A percentile compares a stretch with the other conserved stretches of the same genome.
Conservation (phyloP, 1,140 invertebrate species). For the Drosophila sp. region DNA sequence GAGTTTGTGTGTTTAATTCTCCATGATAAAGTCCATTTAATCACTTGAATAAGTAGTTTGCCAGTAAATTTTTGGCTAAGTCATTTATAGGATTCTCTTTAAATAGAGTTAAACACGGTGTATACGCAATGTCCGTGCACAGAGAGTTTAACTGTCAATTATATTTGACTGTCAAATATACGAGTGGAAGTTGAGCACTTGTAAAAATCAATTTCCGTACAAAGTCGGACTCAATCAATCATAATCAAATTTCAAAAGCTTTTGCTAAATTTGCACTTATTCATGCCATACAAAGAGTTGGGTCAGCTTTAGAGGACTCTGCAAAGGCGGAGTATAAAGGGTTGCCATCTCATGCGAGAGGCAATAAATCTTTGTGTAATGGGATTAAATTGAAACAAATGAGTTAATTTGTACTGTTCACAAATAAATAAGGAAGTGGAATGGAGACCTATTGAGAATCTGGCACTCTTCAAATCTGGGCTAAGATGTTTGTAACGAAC, state of each 20-base stretch:
- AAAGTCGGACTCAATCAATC: slow-evolving; percentile 69
- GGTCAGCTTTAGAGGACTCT: slow-evolving; percentile 23
- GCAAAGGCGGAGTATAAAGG: slow-evolving; percentile 37
- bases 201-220: slow-evolving; percentile 65
- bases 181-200: slow-evolving; percentile 42
- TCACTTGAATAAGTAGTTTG: slow-evolving; percentile 26
- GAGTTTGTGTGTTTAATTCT: not conserved
- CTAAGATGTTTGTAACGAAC: not conserved
- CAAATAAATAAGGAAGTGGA: not conserved
- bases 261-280: slow-evolving; percentile 53
- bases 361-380: slow-evolving; percentile 78
- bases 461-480: not conserved
- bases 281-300: slow-evolving; percentile 7
- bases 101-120: slow-evolving; percentile 55
- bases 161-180: slow-evolving; percentile 57
- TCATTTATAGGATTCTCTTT: slow-evolving; percentile 41
- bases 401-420: slow-evolving; percentile 68
- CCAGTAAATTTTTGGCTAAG: slow-evolving; percentile 20
- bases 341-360: slow-evolving; percentile 66
- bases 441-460: not conserved
- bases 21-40: slow-evolving; percentile 20
- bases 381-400: slow-evolving; percentile 81
- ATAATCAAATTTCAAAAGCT: slow-evolving; percentile 71
- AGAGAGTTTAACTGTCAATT: slow-evolving; percentile 63
- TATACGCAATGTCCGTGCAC: slow-evolving; percentile 51